Evolutionary conservation across 2,888 invertebrate species (phyloP).

Genomic region (Stenurella melanura): DNA sequence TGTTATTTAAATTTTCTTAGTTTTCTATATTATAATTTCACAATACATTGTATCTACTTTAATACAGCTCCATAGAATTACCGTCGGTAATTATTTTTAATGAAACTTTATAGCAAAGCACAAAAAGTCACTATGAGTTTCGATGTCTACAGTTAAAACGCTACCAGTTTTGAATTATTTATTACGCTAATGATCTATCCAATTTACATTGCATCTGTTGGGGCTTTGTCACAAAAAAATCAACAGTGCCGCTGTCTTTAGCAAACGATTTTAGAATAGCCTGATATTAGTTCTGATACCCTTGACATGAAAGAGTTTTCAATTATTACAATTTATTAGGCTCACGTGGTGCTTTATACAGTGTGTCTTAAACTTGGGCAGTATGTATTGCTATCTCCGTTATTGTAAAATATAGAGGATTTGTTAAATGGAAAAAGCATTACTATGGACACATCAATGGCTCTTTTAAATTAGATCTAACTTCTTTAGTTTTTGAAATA

Average conservation of each 20-base stretch:
- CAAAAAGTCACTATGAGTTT: slow-evolving; percentile 7
- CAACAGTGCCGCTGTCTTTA: not conserved
- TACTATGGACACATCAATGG: too few relatives aligned
- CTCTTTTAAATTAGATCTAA: too few relatives aligned
- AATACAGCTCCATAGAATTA: not conserved
- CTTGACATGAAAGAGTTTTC: too few relatives aligned
- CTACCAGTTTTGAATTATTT: slow-evolving; percentile 23
- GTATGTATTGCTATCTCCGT: too few relatives aligned
- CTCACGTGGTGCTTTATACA: too few relatives aligned
- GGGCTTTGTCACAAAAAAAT: not conserved
- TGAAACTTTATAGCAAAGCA: not conserved
- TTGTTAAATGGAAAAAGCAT: too few relatives aligned
- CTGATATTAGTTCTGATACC: too few relatives aligned
- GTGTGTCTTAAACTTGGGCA: too few relatives aligned
- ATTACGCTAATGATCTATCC: slow-evolving; percentile 27
- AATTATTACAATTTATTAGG: too few relatives aligned
- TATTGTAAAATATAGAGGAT: too few relatives aligned
- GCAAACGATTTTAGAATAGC: not conserved
- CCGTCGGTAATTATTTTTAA: slow-evolving; percentile 15
- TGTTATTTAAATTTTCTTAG: too few relatives aligned
- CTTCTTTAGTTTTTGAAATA: too few relatives aligned
- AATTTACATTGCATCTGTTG: slow-evolving; percentile 12
- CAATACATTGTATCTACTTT: not conserved
- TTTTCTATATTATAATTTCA: not conserved
- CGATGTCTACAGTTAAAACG: not conserved